Evolutionary conservation across 2,113 vertebrate species (phyloP).

Genomic region (Malaclemys terrapin): DNA sequence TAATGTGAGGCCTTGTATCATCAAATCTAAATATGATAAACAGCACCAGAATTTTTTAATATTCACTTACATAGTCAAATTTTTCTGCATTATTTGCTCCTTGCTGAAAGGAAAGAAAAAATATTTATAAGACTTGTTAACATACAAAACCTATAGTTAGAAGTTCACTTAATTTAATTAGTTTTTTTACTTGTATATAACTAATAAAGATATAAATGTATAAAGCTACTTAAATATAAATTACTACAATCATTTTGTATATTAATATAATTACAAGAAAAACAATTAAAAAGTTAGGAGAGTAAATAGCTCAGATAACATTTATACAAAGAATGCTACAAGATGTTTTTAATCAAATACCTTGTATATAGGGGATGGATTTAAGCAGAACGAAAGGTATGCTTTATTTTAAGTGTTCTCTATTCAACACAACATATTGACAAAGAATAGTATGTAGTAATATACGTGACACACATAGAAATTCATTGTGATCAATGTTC

Average conservation of each 20-base stretch:
- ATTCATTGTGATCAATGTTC: slow-evolving; percentile 21
- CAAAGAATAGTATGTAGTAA: not conserved
- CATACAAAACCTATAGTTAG: not conserved
- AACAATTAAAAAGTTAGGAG: slow-evolving; percentile 69
- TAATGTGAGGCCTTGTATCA: not conserved
- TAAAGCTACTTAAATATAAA: slow-evolving; percentile 60
- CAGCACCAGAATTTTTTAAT: not conserved
- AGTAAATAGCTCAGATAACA: slow-evolving; percentile 48
- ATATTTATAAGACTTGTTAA: slow-evolving; percentile 76
- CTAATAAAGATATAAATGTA: not conserved
- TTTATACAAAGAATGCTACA: slow-evolving; percentile 62
- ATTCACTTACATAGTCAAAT: slow-evolving; percentile 96
- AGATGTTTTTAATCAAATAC: slow-evolving; percentile 57
- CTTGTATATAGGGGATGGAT: slow-evolving; percentile 43
- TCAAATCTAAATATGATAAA: not conserved
- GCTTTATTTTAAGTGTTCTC: slow-evolving; percentile 77
- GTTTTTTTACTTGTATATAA: slow-evolving; percentile 48
- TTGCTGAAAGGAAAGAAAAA: slow-evolving; percentile 90
- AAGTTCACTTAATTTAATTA: slow-evolving; percentile 70
- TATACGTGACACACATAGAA: slow-evolving; percentile 6
- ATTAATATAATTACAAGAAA: slow-evolving; percentile 70
- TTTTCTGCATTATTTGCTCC: slow-evolving; percentile 97
- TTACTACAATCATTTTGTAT: slow-evolving; percentile 65
- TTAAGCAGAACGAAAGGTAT: slow-evolving; percentile 68
- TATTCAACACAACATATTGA: slow-evolving; percentile 43